phyloP scores from a whole-genome alignment of 2,888 invertebrate genomes.

The Sinopyrophorus schimmeli region DNA sequence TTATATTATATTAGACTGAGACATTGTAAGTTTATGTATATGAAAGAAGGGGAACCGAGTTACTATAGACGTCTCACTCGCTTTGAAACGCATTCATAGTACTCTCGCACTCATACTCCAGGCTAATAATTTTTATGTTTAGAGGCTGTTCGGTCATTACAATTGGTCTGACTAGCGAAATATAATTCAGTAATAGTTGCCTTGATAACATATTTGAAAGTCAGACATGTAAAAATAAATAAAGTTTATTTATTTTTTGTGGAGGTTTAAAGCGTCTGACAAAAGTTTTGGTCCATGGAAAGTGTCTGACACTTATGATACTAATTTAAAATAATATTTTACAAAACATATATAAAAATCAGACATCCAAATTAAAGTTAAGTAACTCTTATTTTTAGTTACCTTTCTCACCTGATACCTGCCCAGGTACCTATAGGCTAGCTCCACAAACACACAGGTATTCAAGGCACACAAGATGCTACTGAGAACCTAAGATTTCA shows the following conservation, averaged over 20 bases:
- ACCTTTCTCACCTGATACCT: constrained; percentile 6
- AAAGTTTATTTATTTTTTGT: constrained; percentile 1
- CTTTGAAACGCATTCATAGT: neutral
- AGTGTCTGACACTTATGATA: constrained; percentile 3
- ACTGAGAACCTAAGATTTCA: too few species aligned
- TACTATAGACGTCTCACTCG: too few species aligned
- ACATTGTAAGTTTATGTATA: too few species aligned
- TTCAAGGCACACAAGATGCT: neutral
- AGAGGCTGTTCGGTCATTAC: too few species aligned
- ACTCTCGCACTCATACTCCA: constrained; percentile 1
- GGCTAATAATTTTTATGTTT: too few species aligned
- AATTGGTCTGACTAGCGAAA: constrained; percentile 1
- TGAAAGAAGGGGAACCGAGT: too few species aligned
- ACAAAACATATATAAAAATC: too few species aligned
- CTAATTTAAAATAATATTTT: constrained; percentile 1
- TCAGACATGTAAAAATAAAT: constrained; percentile 1
- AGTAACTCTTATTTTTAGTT: constrained; percentile 3
- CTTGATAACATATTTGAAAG: neutral
- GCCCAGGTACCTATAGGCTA: neutral
- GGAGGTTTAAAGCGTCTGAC: constrained; percentile 4
- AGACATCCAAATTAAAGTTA: too few species aligned
- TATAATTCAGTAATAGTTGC: neutral
- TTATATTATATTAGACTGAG: too few species aligned
- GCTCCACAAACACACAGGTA: neutral
- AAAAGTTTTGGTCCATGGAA: too few species aligned